These are phyloP conservation scores for Coelopa pilipes DNA, from an alignment of 2,888 invertebrate species.

Conservation along the genomic window DNA sequence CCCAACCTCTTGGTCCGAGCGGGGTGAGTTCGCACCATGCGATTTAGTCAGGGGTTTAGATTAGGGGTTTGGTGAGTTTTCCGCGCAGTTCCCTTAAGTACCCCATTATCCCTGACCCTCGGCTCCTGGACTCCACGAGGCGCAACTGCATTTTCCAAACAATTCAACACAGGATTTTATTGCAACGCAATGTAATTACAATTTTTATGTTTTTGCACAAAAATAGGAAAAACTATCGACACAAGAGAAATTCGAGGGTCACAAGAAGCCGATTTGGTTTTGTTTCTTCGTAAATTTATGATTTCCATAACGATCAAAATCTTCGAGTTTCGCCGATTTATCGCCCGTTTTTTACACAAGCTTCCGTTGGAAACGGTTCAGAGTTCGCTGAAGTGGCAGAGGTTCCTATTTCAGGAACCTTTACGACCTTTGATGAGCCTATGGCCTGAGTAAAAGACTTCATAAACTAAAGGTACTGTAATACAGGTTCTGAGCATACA, in stretches of 20 bases:
- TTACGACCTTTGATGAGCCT: too few relatives aligned
- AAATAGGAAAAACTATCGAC: slow-evolving; percentile 41
- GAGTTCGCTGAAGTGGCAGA: neutral
- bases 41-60: slow-evolving; percentile 49
- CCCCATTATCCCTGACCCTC: neutral
- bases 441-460: too few relatives aligned
- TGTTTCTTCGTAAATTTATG: neutral
- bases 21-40: neutral
- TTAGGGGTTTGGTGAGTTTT: slow-evolving; percentile 42
- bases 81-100: neutral
- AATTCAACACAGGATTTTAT: slow-evolving; percentile 59
- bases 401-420: neutral
- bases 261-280: too few relatives aligned
- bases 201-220: slow-evolving; percentile 62
- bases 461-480: too few relatives aligned
- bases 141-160: slow-evolving; percentile 53
- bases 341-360: neutral
- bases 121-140: neutral
- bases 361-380: neutral
- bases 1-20: neutral
- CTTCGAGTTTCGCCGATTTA: too few relatives aligned
- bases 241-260: neutral
- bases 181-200: slow-evolving; percentile 55
- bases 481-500: too few relatives aligned
- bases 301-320: slow-evolving; percentile 2